These are phyloP conservation scores for Himalopsyche tibetana DNA, from an alignment of 2,888 invertebrate species.

Conservation along the genomic window DNA sequence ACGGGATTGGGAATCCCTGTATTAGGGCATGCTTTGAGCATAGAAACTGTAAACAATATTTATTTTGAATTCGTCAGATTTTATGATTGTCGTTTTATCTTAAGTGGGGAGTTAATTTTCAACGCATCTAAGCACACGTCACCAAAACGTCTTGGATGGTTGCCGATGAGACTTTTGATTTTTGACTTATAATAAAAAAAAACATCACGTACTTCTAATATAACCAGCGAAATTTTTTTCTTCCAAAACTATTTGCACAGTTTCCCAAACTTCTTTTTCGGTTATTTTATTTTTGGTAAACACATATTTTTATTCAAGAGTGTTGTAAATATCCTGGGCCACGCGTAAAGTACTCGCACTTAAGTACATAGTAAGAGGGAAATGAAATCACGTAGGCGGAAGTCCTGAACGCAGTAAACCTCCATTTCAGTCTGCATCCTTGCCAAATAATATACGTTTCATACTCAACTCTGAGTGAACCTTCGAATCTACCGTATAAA, in stretches of 20 bases:
- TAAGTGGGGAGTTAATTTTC: too few species aligned
- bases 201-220: too few species aligned
- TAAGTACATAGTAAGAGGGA: conserved; percentile 48
- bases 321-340: conserved; percentile 34
- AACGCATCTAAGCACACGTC: too few species aligned
- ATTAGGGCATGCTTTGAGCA: too few species aligned
- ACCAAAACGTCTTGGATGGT: too few species aligned
- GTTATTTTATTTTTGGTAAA: conserved; percentile 23
- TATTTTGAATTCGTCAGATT: too few species aligned
- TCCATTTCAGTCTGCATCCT: not conserved
- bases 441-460: conserved; percentile 16
- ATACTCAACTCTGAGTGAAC: not conserved
- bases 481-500: not conserved
- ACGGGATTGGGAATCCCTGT: too few species aligned
- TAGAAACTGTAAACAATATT: too few species aligned
- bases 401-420: conserved; percentile 47
- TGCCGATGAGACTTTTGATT: too few species aligned
- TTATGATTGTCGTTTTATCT: too few species aligned
- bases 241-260: not conserved
- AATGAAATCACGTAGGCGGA: conserved; percentile 52
- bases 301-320: conserved; percentile 34
- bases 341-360: conserved; percentile 17
- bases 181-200: too few species aligned
- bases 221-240: not conserved
- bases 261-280: conserved; percentile 5